phyloP scores from a whole-genome alignment of 2,797 vertebrate species.

The Sebastes paucispinis region DNA sequence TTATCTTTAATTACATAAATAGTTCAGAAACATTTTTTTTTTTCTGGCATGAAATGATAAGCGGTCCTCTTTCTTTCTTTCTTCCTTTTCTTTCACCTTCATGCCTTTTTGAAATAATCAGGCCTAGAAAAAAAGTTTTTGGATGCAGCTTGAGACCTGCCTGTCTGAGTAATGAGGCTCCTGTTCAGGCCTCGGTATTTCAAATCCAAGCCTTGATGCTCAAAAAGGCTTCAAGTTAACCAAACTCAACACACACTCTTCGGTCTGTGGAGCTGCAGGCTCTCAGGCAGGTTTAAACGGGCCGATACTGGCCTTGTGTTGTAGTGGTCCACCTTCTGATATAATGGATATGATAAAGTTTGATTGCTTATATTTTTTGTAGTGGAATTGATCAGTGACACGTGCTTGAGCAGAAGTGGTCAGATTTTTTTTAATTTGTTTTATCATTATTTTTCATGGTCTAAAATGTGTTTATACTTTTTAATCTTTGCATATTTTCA shows the following conservation, averaged over 20 bases:
- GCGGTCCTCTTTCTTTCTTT: slow-evolving; percentile 33
- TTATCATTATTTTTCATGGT: neutral
- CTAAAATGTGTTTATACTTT: neutral
- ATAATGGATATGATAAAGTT: neutral
- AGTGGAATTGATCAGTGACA: neutral
- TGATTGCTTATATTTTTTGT: neutral
- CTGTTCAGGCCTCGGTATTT: slow-evolving; percentile 4
- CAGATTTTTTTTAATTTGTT: neutral
- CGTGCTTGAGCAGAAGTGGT: neutral
- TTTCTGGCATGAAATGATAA: slow-evolving; percentile 79
- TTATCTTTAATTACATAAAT: slow-evolving; percentile 96
- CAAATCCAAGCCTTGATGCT: slow-evolving; percentile 8
- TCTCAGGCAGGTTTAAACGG: slow-evolving; percentile 15
- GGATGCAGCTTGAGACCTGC: slow-evolving; percentile 62
- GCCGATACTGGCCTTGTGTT: slow-evolving; percentile 21
- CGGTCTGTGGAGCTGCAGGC: slow-evolving; percentile 33
- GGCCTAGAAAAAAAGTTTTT: slow-evolving; percentile 33
- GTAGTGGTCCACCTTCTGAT: slow-evolving; percentile 28
- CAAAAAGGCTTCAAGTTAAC: slow-evolving; percentile 46
- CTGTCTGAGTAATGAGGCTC: slow-evolving; percentile 23
- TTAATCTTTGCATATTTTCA: slow-evolving; percentile 3
- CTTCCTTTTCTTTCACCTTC: slow-evolving; percentile 39
- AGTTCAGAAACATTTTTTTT: slow-evolving; percentile 83
- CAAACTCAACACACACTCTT: slow-evolving; percentile 34
- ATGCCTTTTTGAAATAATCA: slow-evolving; percentile 75